phyloP scores from a whole-genome alignment of 1,140 invertebrate species.

The Oscheius sp. region DNA sequence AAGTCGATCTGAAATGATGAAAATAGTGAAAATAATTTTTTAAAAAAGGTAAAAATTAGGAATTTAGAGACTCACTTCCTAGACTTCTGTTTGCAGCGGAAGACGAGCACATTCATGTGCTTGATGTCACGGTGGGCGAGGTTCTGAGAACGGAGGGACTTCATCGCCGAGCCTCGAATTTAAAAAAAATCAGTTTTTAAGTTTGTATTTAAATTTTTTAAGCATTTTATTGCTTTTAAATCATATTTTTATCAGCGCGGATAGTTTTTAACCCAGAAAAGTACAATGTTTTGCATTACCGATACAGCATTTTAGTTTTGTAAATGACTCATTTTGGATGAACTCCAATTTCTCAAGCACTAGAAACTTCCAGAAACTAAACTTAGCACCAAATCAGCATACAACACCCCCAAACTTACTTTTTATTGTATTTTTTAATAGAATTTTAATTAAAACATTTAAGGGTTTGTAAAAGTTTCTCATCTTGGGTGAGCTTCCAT shows the following conservation, averaged over 20 bases:
- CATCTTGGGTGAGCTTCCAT: too few species aligned
- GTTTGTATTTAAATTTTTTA: background rate
- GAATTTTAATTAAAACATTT: too few species aligned
- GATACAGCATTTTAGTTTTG: background rate
- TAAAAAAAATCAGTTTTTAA: background rate
- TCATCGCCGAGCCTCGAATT: constrained; percentile 11
- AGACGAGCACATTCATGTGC: constrained; percentile 31
- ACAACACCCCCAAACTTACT: too few species aligned
- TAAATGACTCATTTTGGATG: background rate
- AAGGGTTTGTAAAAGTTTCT: too few species aligned
- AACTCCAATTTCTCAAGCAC: too few species aligned
- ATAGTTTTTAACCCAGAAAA: background rate
- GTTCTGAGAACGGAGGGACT: constrained; percentile 4
- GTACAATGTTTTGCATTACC: background rate
- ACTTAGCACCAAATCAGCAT: too few species aligned
- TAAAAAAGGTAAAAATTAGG: too few species aligned
- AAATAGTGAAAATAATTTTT: too few species aligned
- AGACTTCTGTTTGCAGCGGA: constrained; percentile 3
- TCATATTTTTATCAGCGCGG: background rate
- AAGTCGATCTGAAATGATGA: constrained; percentile 9
- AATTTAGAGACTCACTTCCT: constrained; percentile 5
- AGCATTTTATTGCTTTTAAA: background rate
- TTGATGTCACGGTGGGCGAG: constrained; percentile 33
- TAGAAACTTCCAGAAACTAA: too few species aligned
- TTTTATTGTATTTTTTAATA: too few species aligned